Evolutionary conservation across 2,888 invertebrate genomes (phyloP).

Genomic region (Neoascia interrupta): DNA sequence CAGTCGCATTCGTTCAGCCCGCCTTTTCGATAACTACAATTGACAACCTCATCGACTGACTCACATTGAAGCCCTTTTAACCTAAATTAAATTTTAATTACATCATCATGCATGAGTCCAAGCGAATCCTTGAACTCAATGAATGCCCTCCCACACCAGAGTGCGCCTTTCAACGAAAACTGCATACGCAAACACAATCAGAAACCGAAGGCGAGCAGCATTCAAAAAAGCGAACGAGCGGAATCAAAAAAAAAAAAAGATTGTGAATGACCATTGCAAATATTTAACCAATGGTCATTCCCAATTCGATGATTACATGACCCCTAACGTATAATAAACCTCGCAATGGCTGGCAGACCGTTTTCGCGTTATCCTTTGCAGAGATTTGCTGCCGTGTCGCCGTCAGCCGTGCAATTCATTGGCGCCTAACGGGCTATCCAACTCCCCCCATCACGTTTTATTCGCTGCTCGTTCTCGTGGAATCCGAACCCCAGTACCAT

Average conservation of each 20-base stretch:
- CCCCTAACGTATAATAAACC: constrained; percentile 67
- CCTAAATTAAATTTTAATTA: constrained; percentile 69
- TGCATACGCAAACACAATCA: constrained; percentile 43
- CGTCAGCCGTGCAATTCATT: constrained; percentile 36
- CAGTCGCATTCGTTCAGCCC: too few species aligned
- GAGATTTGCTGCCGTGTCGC: constrained; percentile 46
- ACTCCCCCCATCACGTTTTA: constrained; percentile 14
- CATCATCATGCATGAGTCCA: constrained; percentile 64
- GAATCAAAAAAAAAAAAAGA: constrained; percentile 44
- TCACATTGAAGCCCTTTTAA: constrained; percentile 57
- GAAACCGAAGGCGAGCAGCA: background rate
- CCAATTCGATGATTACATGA: constrained; percentile 69
- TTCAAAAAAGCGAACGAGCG: background rate
- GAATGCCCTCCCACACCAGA: background rate
- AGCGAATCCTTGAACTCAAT: constrained; percentile 66
- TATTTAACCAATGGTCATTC: constrained; percentile 64
- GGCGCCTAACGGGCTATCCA: constrained; percentile 36
- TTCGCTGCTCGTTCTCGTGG: constrained; percentile 7
- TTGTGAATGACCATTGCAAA: constrained; percentile 68
- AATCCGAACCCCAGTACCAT: background rate
- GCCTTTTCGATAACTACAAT: too few species aligned
- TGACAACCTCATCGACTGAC: constrained; percentile 62
- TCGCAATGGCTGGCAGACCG: constrained; percentile 40
- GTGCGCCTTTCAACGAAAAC: too few species aligned
- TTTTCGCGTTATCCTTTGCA: constrained; percentile 52